Conservation (phyloP, 2,113 vertebrate species). For the Stomatorhinus ivindoensis region DNA sequence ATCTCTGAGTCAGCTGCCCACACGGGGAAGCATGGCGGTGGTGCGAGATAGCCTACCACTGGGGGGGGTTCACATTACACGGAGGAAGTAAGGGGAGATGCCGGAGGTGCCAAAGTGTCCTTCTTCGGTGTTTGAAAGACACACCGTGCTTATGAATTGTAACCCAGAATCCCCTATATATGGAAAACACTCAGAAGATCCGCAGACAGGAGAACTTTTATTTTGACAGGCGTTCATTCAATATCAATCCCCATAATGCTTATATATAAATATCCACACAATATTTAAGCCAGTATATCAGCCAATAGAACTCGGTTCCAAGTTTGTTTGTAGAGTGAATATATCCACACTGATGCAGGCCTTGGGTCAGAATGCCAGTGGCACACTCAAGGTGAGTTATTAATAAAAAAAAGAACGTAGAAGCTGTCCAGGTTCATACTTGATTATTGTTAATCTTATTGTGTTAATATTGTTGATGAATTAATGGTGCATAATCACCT, state of each 20-base stretch:
- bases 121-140: background rate
- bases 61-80: background rate
- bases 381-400: background rate
- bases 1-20: background rate
- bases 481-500: background rate
- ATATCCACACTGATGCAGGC: background rate
- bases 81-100: constrained; percentile 1
- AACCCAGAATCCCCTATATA: background rate
- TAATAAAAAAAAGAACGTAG: background rate
- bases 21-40: background rate
- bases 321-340: background rate
- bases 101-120: background rate
- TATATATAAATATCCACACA: no score
- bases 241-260: background rate
- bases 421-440: background rate
- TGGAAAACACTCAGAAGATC: background rate
- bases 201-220: background rate
- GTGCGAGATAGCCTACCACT: background rate
- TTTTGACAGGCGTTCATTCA: background rate
- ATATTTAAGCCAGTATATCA: background rate
- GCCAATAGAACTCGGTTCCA: background rate
- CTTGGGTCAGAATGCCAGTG: background rate
- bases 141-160: background rate
- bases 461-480: background rate
- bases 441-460: background rate